Conservation (phyloP, 2,113 vertebrate species). For the Bufo gargarizans region DNA sequence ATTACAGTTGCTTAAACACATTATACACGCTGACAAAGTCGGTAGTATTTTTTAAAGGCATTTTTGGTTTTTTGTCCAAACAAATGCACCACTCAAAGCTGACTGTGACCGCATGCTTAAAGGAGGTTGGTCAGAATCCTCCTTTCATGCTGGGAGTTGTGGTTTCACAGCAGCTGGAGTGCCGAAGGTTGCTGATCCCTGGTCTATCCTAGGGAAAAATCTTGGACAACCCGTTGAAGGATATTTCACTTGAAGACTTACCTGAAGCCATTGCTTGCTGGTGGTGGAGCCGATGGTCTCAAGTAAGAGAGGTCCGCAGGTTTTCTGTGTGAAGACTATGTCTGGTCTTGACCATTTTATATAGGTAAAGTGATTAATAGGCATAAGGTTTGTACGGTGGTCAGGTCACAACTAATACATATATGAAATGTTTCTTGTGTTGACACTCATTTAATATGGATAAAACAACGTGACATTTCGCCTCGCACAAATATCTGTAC, state of each 20-base stretch:
- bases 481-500: neutral
- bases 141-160: too few species aligned
- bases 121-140: too few species aligned
- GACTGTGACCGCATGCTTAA: too few species aligned
- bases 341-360: slow-evolving; percentile 60
- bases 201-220: too few species aligned
- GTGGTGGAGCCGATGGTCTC: slow-evolving; percentile 55
- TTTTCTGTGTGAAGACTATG: slow-evolving; percentile 44
- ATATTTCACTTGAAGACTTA: slow-evolving; percentile 47
- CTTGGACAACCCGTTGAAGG: neutral
- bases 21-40: too few species aligned
- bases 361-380: slow-evolving; percentile 59
- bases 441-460: slow-evolving; percentile 42
- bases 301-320: slow-evolving; percentile 41
- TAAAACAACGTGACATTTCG: slow-evolving; percentile 41
- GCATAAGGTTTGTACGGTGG: neutral
- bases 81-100: too few species aligned
- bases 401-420: slow-evolving; percentile 48
- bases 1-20: too few species aligned
- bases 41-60: too few species aligned
- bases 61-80: too few species aligned
- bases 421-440: slow-evolving; percentile 60
- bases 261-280: slow-evolving; percentile 67
- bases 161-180: too few species aligned
- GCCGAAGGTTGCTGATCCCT: too few species aligned